These are phyloP conservation scores for Saguinus midas DNA, from an alignment of 2,113 vertebrate species.

Conservation along the genomic window DNA sequence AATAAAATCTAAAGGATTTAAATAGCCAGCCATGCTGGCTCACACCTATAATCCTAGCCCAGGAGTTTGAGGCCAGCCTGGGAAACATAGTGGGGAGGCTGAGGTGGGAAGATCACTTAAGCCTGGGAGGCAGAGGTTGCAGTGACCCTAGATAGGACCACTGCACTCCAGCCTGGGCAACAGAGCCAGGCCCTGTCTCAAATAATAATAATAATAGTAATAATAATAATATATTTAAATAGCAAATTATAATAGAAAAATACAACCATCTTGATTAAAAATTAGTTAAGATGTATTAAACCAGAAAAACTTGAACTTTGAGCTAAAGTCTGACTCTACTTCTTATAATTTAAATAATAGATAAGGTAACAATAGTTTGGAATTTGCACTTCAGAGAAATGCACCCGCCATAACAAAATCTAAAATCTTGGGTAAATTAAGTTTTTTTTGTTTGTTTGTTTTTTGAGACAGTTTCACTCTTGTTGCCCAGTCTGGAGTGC, in stretches of 20 bases:
- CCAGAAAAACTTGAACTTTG: not conserved
- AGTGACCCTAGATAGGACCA: too few species aligned
- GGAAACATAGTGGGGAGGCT: too few species aligned
- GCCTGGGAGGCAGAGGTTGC: too few species aligned
- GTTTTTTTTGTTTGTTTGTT: too few species aligned
- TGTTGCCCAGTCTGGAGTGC: too few species aligned
- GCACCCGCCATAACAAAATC: constrained; percentile 1
- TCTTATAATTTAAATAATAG: not conserved
- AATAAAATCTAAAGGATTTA: constrained; percentile 13
- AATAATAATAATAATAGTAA: too few species aligned
- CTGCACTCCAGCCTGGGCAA: too few species aligned
- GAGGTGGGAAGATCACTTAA: too few species aligned
- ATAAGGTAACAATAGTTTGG: not conserved
- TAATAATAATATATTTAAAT: constrained; percentile 21
- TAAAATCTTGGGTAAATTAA: not conserved
- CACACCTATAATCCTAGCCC: too few species aligned
- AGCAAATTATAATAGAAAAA: constrained; percentile 27
- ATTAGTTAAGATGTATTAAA: not conserved
- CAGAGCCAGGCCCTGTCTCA: too few species aligned
- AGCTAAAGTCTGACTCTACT: not conserved
- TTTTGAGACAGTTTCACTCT: too few species aligned
- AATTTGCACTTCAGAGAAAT: constrained; percentile 44
- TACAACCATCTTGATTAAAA: not conserved
- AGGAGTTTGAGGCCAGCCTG: too few species aligned
- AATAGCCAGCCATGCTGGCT: not conserved